These are phyloP conservation scores for Scaptomyza tumidula DNA, from an alignment of 2,888 invertebrate species.

Conservation along the genomic window DNA sequence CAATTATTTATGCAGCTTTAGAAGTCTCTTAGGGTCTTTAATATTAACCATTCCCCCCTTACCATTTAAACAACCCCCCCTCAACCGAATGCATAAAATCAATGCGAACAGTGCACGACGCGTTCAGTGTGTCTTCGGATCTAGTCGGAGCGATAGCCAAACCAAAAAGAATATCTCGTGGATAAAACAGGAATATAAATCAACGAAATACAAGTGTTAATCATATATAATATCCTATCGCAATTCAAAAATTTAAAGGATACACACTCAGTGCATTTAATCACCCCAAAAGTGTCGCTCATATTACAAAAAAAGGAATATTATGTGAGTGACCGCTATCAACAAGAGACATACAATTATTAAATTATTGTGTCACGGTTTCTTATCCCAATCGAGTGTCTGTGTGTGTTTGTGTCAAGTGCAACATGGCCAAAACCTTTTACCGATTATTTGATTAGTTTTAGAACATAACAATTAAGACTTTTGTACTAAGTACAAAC, in stretches of 20 bases:
- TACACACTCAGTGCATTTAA: constrained; percentile 6
- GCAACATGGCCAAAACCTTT: neutral
- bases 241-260: constrained; percentile 7
- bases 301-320: constrained; percentile 22
- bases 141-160: constrained; percentile 51
- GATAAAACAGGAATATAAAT: constrained; percentile 11
- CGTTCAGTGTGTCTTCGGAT: constrained; percentile 71
- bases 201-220: neutral
- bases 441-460: neutral
- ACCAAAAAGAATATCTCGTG: constrained; percentile 16
- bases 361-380: neutral
- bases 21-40: constrained; percentile 20
- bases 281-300: neutral
- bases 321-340: constrained; percentile 26
- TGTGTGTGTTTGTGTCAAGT: constrained; percentile 14
- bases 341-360: neutral
- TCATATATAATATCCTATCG: constrained; percentile 18
- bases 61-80: constrained; percentile 10
- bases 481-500: neutral
- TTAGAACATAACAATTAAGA: neutral
- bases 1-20: constrained; percentile 62
- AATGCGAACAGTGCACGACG: constrained; percentile 42
- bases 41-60: constrained; percentile 18
- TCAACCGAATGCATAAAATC: constrained; percentile 62
- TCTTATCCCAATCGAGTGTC: neutral